Percentiles rank a stretch among this genome's conserved stretches.
These are phyloP conservation scores for Volucella inflata DNA, from an alignment of 2,888 invertebrate species.

Conservation along the genomic window DNA sequence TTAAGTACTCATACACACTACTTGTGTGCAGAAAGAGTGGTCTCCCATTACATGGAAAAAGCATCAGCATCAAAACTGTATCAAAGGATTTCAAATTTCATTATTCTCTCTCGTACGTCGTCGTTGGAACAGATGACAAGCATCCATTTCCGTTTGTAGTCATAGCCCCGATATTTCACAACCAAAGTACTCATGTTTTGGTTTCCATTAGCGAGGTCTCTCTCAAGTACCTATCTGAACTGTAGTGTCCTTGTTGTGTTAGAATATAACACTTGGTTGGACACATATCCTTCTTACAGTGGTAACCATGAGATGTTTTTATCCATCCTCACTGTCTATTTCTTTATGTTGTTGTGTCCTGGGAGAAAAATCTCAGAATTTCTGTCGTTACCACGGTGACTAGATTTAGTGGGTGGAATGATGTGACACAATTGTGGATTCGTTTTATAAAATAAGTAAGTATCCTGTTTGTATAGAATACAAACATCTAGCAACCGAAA, in stretches of 20 bases:
- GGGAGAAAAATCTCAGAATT: constrained; percentile 50
- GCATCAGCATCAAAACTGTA: constrained; percentile 14
- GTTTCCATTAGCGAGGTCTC: constrained; percentile 59
- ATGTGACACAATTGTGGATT: neutral
- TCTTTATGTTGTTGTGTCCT: constrained; percentile 39
- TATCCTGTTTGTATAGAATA: neutral
- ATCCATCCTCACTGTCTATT: constrained; percentile 37
- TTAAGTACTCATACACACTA: no score
- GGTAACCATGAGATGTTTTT: constrained; percentile 26
- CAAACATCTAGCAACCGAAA: no score
- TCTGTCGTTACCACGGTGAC: constrained; percentile 30
- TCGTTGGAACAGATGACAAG: constrained; percentile 38
- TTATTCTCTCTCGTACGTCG: constrained; percentile 7
- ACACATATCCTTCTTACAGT: constrained; percentile 5
- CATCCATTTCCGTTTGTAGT: constrained; percentile 39
- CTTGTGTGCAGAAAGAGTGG: no score
- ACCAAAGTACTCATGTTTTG: constrained; percentile 52
- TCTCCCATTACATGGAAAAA: neutral
- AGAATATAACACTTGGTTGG: constrained; percentile 44
- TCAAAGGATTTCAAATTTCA: constrained; percentile 54
- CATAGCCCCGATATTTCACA: constrained; percentile 42
- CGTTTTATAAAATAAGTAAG: neutral
- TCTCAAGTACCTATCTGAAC: constrained; percentile 18
- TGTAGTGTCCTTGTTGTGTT: constrained; percentile 60
- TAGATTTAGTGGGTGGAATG: constrained; percentile 11